Base-by-base conservation (phyloP, 2,113 vertebrate genomes). In the Sminthopsis crassicaudata region DNA sequence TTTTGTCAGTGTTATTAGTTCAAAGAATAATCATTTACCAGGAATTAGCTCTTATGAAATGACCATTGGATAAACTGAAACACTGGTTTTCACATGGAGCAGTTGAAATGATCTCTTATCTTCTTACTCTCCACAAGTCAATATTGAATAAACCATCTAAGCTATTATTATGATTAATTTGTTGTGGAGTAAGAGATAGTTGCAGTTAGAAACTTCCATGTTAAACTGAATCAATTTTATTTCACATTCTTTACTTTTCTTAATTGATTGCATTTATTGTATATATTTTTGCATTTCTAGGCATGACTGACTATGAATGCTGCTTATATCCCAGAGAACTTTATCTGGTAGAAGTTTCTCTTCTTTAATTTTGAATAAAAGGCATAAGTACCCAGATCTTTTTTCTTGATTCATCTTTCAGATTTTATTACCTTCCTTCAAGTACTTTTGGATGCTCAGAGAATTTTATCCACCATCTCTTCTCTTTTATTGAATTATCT, bases 401-500 rank as follows among this genome's bases (percentile, higher is more conserved):
- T 22, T 96, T 93, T 90, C 95, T 91, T 92, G 93, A 53, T 91
- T 42, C 0, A 23, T 55, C n/a, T 94, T 97, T 94, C 42, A 93
- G 26, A 46, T 94, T 94, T 92, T 94, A 25, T 94, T 53, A 55
- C 46, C 96, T 94, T 92, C 48, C 46, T 96, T 90, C 76, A 90
- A 36, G 36, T 91, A 95, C 42, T 55, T n/a, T 26, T 53, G 76
- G 93, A 60, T 90, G 50, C 67, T 8, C 42, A 53, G 22, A 67
- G 12, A 53, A 51, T 95, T 91, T 97, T 36, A 14, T 95, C 55
- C 91, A 95, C 91, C 92, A 57, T 95, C 60, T 96, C 94, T 92
- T 93, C 92, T 27, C 9, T 94, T 92, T 96, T 95, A 97, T 94
- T 96, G 11, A 94, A 95, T 92, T 96, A 90, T 54, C 53, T 96